These are phyloP conservation scores for Semnornis frantzii DNA, from an alignment of 2,113 vertebrate genomes.

Conservation along the genomic window DNA sequence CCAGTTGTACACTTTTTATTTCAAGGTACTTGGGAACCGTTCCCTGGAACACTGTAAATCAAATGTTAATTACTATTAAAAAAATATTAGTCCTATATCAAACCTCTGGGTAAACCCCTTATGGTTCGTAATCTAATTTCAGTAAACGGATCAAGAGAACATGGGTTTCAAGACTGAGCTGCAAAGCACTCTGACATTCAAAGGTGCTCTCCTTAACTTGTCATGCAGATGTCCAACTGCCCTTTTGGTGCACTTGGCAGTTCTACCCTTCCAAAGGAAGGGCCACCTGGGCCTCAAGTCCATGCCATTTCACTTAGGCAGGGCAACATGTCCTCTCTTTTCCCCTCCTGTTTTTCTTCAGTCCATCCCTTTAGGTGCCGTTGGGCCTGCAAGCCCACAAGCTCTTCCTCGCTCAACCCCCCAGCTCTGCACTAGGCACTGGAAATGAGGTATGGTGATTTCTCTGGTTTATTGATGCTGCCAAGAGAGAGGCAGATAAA, in stretches of 20 bases:
- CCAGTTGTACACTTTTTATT: constrained; percentile 66
- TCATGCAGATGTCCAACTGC: neutral
- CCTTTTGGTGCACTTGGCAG: neutral
- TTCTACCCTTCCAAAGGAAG: neutral
- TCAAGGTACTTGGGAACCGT: constrained; percentile 72
- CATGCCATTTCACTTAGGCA: neutral
- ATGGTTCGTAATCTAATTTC: constrained; percentile 66
- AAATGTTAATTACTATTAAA: constrained; percentile 76
- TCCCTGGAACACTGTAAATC: constrained; percentile 71
- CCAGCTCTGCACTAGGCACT: rapidly evolving
- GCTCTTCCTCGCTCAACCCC: neutral
- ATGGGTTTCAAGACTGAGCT: constrained; percentile 47
- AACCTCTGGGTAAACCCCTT: constrained; percentile 71
- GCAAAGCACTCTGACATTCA: constrained; percentile 45
- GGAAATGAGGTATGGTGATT: constrained; percentile 7
- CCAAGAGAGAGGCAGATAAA: constrained; percentile 43
- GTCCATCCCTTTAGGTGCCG: neutral
- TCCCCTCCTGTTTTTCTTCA: neutral
- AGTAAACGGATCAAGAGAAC: constrained; percentile 68
- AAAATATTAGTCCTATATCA: constrained; percentile 69
- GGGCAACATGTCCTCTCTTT: neutral
- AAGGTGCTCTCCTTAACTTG: constrained; percentile 31
- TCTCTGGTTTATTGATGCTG: constrained; percentile 47
- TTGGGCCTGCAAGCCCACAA: rapidly evolving
- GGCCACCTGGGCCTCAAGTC: neutral